Conservation (phyloP, 1,140 invertebrate genomes). For the Hestina assimilis region DNA sequence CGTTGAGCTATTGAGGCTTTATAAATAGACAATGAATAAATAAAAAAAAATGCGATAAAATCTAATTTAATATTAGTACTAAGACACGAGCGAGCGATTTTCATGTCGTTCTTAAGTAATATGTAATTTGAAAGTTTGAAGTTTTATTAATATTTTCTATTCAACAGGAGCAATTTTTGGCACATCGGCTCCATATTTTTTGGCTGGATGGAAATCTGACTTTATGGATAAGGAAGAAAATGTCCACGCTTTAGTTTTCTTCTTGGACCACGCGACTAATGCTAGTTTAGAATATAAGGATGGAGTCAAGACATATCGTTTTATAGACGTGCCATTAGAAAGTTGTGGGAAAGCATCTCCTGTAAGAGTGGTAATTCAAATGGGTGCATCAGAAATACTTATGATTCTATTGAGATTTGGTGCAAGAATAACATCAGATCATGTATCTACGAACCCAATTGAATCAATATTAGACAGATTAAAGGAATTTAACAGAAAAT, state of each 20-base stretch:
- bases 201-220: slow-evolving; percentile 91
- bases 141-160: background rate
- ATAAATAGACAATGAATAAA: no score
- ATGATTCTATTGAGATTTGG: slow-evolving; percentile 86
- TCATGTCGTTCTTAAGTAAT: no score
- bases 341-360: slow-evolving; percentile 85
- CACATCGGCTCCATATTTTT: slow-evolving; percentile 85
- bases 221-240: slow-evolving; percentile 88
- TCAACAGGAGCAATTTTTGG: slow-evolving; percentile 85
- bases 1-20: no score
- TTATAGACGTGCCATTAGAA: slow-evolving; percentile 89
- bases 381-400: slow-evolving; percentile 84
- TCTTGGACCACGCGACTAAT: slow-evolving; percentile 84
- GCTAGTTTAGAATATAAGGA: slow-evolving; percentile 79
- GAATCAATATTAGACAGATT: slow-evolving; percentile 82
- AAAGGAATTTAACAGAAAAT: slow-evolving; percentile 81
- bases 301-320: slow-evolving; percentile 74
- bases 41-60: no score
- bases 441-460: slow-evolving; percentile 71
- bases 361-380: slow-evolving; percentile 84
- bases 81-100: no score
- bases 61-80: no score
- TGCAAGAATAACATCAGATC: slow-evolving; percentile 77
- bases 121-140: background rate
- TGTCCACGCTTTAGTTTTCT: slow-evolving; percentile 85